Percentiles rank a stretch among this genome's conserved stretches.
phyloP scores from a whole-genome alignment of 92 coral and sea anemone genomes.

The Porites cylindrica region DNA sequence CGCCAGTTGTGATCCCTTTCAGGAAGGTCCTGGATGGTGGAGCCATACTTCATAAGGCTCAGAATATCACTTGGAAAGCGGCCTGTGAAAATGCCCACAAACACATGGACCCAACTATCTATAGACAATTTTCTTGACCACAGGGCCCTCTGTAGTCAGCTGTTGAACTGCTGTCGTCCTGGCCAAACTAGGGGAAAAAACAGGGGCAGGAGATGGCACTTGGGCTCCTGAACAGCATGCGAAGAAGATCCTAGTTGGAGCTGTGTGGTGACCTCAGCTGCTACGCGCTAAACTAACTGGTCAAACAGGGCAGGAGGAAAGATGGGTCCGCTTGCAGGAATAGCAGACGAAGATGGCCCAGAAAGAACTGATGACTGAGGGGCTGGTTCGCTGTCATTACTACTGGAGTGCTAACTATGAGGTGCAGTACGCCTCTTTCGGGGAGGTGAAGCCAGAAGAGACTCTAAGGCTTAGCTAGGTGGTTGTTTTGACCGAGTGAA shows the following conservation, averaged over 20 bases:
- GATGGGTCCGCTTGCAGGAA: not conserved
- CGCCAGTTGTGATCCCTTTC: conserved; percentile 42
- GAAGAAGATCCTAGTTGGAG: no score
- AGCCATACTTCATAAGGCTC: no score
- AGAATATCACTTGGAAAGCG: conserved; percentile 28
- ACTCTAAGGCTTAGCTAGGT: conserved; percentile 26
- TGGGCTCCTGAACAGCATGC: no score
- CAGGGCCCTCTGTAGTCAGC: conserved; percentile 16
- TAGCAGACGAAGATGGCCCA: conserved; percentile 17
- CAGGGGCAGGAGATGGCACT: conserved; percentile 30
- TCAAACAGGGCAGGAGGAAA: conserved; percentile 6
- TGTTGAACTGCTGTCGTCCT: no score
- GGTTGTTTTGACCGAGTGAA: conserved; percentile 25
- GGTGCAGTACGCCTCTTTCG: conserved; percentile 11
- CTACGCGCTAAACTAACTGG: no score
- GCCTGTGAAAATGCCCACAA: conserved; percentile 49
- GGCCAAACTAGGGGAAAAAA: not conserved
- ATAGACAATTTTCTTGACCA: not conserved
- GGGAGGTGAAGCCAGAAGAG: not conserved
- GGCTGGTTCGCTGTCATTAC: conserved; percentile 9
- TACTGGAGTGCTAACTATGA: not conserved
- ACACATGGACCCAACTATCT: conserved; percentile 23
- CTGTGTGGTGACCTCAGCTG: not conserved
- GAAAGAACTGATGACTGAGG: conserved; percentile 13
- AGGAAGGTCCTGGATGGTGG: conserved; percentile 34